A percentile compares a stretch with the other conserved stretches of the same genome.
These are phyloP conservation scores for Astropecten irregularis DNA, from an alignment of 53 echinoderm and acorn worm species.

Conservation along the genomic window DNA sequence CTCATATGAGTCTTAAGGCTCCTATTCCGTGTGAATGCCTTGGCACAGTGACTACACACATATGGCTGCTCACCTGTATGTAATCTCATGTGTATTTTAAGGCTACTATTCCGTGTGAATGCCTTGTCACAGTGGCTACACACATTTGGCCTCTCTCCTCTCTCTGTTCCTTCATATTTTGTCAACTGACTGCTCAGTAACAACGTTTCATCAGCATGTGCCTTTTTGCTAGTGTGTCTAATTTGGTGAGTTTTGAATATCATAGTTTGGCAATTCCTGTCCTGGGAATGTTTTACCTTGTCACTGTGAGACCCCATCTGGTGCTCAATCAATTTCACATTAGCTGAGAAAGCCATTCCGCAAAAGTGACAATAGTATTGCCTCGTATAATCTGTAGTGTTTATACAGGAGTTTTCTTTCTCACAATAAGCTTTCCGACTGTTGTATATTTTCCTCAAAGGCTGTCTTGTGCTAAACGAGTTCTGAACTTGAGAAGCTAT, in stretches of 20 bases:
- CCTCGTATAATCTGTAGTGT: not conserved
- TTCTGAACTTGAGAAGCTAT: slow-evolving; percentile 19
- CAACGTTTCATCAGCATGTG: not conserved
- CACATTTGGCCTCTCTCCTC: not conserved
- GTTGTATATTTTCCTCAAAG: not conserved
- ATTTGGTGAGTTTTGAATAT: not conserved
- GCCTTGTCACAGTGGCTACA: too few species aligned
- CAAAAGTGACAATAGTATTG: not conserved
- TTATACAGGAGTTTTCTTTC: not conserved
- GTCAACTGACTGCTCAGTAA: too few species aligned
- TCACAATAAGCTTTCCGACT: not conserved
- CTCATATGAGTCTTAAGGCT: not conserved
- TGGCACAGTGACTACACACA: too few species aligned
- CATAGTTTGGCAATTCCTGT: not conserved
- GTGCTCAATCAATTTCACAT: not conserved
- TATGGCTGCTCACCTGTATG: too few species aligned
- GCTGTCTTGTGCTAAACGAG: not conserved
- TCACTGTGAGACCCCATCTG: not conserved
- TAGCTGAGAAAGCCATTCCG: not conserved
- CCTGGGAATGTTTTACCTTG: not conserved
- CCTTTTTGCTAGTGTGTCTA: not conserved
- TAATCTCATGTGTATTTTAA: too few species aligned
- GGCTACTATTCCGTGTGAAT: too few species aligned
- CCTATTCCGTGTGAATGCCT: not conserved
- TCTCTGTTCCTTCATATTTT: too few species aligned